These are phyloP conservation scores for Noctua janthina DNA, from an alignment of 2,888 invertebrate species.

Conservation along the genomic window DNA sequence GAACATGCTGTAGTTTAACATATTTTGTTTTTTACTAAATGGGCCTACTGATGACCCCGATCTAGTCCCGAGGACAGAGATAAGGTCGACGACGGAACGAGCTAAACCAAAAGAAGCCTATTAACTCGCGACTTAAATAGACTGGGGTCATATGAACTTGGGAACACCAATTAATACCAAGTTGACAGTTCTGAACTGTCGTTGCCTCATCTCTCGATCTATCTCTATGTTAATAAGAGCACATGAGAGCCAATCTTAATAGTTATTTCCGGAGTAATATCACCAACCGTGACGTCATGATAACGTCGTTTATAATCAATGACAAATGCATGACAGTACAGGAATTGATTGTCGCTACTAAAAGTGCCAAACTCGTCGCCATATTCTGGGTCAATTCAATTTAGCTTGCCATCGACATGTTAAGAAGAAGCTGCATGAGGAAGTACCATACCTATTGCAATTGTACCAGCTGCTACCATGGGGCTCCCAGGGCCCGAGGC, in stretches of 20 bases:
- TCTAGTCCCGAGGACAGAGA: no score
- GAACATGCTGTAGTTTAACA: background rate
- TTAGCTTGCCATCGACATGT: background rate
- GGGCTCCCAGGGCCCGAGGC: constrained; percentile 99
- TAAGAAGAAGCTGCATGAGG: background rate
- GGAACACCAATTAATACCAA: background rate
- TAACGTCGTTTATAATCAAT: background rate
- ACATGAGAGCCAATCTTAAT: background rate
- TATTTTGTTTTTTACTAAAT: no score
- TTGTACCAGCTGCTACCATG: constrained; percentile 99
- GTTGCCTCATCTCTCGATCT: background rate
- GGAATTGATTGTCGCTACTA: background rate
- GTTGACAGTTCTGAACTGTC: background rate
- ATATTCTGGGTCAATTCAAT: background rate
- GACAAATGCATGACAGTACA: background rate
- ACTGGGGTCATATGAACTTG: no score
- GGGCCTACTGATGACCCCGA: no score
- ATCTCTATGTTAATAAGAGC: background rate
- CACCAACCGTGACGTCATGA: background rate
- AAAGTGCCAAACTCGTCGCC: background rate
- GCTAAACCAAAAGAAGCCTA: no score
- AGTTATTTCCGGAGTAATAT: background rate
- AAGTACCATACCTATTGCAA: constrained; percentile 93
- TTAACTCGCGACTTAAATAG: no score
- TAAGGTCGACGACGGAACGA: no score